Base-by-base conservation (phyloP, 92 coral and sea anemone species). In the Palythoa heliodiscus region DNA sequence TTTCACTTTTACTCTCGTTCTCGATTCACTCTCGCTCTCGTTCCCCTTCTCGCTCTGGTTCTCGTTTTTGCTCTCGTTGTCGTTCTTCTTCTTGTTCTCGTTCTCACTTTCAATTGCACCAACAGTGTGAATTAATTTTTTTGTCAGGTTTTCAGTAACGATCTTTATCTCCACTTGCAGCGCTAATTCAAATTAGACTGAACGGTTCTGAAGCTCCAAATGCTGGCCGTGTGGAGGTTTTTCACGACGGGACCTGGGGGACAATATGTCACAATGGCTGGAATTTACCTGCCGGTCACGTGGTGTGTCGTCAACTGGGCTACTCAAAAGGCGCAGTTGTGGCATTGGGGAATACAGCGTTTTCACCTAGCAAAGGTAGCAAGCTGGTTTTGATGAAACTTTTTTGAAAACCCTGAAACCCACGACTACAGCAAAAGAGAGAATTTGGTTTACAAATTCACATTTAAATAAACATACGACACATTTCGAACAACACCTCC, bases 191-290 rank as follows among this genome's bases (percentile, higher is more conserved):
- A 57, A 35, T 76, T 7, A 66, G 82, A 25, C 50, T 76, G 82
- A 54, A 54, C 15, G 69, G 69, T 14, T 76, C 82, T n/a, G 63
- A 54, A 55, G 82, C 69, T 25, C 50, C 82, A 76, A 76, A 76
- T 76, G 82, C 82, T 29, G 82, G 82, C 68, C 82, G 82, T 19
- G 82, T 76, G 69, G 82, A 76, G 55, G 69, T 76, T 37, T 11
- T 76, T 11, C 60, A 76, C 68, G 55, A 76, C 60, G 82, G 78
- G 20, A 74, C 78, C 78, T 74, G 78, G 78, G 78, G 78, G n/a
- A 74, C 78, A 48, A 60, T 74, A 22, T 74, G 78, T 52, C 78
- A 74, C 38, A 52, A 74, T 22, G 78, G 61, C 4, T 74, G 78
- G 78, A 53, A 76, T 19, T 37, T 76, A 19, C 82, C 47, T 53